Evolutionary conservation across 2,113 vertebrate genomes (phyloP).

Genomic region (Clarias macrocephalus): DNA sequence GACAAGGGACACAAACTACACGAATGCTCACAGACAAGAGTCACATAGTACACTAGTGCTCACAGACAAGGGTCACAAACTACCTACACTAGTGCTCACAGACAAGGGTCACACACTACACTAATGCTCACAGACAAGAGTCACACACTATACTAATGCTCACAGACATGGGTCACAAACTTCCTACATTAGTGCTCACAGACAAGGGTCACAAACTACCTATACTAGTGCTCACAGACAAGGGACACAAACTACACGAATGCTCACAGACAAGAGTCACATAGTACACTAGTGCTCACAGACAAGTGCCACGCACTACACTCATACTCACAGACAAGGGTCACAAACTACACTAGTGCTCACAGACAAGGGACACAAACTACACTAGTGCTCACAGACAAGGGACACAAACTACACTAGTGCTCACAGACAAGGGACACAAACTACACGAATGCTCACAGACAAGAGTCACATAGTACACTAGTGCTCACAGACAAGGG

Average conservation of each 20-base stretch:
- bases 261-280: background rate
- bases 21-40: too few species aligned
- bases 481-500: too few species aligned
- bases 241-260: background rate
- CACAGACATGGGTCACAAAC: background rate
- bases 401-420: background rate
- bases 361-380: background rate
- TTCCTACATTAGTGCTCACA: background rate
- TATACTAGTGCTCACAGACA: background rate
- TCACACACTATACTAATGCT: background rate
- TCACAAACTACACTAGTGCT: too few species aligned
- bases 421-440: background rate
- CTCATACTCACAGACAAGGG: too few species aligned
- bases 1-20: too few species aligned
- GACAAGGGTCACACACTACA: too few species aligned
- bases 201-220: background rate
- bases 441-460: too few species aligned
- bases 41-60: too few species aligned
- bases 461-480: too few species aligned
- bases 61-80: background rate
- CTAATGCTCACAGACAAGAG: too few species aligned
- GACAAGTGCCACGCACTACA: background rate
- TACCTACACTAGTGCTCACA: background rate
- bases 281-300: background rate
- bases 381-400: background rate